Conservation (phyloP, 2,888 invertebrate genomes). For the Lymantria dispar region DNA sequence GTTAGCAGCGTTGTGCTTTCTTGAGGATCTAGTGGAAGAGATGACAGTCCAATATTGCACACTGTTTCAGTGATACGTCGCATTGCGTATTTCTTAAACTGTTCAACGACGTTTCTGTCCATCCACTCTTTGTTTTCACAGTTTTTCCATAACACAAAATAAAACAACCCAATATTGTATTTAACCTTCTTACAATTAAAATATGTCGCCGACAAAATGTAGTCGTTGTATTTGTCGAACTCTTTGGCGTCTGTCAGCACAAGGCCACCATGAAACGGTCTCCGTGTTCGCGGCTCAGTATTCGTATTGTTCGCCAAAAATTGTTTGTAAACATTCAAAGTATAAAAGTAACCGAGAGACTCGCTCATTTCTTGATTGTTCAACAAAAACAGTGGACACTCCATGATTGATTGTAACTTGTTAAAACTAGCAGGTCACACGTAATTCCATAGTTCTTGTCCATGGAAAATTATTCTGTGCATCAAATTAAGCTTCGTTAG, state of each 20-base stretch:
- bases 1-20: not conserved
- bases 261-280: slow-evolving; percentile 1
- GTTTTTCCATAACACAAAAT: slow-evolving; percentile 2
- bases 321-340: slow-evolving; percentile 1
- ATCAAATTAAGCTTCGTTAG: no score
- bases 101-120: slow-evolving; percentile 1
- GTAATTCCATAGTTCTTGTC: not conserved
- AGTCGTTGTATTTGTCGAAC: slow-evolving; percentile 6
- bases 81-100: slow-evolving; percentile 1
- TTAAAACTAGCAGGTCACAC: not conserved
- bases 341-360: slow-evolving; percentile 5
- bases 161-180: slow-evolving; percentile 3
- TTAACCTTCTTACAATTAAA: not conserved
- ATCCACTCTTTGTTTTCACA: slow-evolving; percentile 5
- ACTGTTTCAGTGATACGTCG: slow-evolving; percentile 2
- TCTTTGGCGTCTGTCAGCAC: slow-evolving; percentile 1
- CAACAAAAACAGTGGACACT: slow-evolving; percentile 2
- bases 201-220: slow-evolving; percentile 2
- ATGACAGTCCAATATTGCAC: not conserved
- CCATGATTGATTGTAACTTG: not conserved
- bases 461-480: not conserved
- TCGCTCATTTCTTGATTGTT: not conserved
- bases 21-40: not conserved
- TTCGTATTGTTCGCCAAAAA: not conserved
- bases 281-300: slow-evolving; percentile 2